Base-by-base conservation (phyloP, 2,797 vertebrate genomes). In the Aplochiton taeniatus region DNA sequence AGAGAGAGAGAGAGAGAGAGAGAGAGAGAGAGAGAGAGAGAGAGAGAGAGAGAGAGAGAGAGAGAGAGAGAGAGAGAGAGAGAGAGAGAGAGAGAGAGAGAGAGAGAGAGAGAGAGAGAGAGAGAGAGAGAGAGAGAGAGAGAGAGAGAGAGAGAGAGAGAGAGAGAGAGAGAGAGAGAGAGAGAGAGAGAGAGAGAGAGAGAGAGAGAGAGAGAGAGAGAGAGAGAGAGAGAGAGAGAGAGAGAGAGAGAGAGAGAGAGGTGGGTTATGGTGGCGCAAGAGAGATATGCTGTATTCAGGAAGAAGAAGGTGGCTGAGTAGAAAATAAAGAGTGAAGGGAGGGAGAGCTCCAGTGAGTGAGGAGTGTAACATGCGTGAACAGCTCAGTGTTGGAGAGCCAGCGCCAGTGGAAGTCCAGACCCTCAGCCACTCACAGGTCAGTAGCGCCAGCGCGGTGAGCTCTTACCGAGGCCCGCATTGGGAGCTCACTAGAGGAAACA, bases 361-460 rank as follows among this genome's bases (percentile, higher is more conserved):
- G 11, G 47, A 58, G 56, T 5, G 58, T 85, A 83, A 73, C 81
- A 58, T 72, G 73, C 69, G 74, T 78, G 70, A 72, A 75, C 75
- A 69, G 69, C 55, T 61, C 74, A 44, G 68, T 19, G 75, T 48
- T 72, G 53, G 70, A 70, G 44, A 66, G 67, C 63, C 41, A 83
- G 63, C 46, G 4, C 62, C 58, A 66, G 11, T 78, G 78, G 75
- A 74, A 69, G 61, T 70, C 59, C 46, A 59, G 71, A 13, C 41
- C 1, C 64, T 72, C 50, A 9, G 41, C 49, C 45, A 6, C 62
- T 65, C 44, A 19, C 81, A 87, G 86, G 87, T 85, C 64, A 83
- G 83, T 77, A 64, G 3, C 52, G 46, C 45, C 31, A 61, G 47
- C 10, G 17, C 17, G 17, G 18, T 16, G 52, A 31, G 17, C 52